These are phyloP conservation scores for Lophura nycthemera DNA, from an alignment of 2,113 vertebrate genomes.

Conservation along the genomic window DNA sequence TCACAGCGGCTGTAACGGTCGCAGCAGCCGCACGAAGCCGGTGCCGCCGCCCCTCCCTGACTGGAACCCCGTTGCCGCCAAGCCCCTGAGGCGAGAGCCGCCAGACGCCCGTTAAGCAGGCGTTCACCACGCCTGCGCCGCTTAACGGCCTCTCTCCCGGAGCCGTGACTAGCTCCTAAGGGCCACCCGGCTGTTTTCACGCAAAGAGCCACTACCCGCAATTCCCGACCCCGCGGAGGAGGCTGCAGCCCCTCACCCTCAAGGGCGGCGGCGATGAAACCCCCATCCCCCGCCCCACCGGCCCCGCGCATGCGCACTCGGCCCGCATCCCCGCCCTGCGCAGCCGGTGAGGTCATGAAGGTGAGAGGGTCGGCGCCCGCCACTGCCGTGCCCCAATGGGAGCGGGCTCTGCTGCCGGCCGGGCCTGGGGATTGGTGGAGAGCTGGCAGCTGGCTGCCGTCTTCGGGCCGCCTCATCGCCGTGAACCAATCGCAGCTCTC, in stretches of 20 bases:
- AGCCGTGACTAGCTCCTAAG: neutral
- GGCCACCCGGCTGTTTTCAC: neutral
- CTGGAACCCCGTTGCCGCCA: too few species aligned
- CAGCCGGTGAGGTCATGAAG: neutral
- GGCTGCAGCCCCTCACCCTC: accelerated
- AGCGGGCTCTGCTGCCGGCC: neutral
- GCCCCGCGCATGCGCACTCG: neutral
- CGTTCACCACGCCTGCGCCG: neutral
- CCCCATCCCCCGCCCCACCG: neutral
- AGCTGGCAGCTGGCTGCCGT: neutral
- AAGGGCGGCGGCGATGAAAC: too few species aligned
- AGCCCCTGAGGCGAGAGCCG: too few species aligned
- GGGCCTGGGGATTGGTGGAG: neutral
- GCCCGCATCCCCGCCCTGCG: neutral
- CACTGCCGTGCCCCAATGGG: neutral
- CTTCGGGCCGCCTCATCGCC: neutral
- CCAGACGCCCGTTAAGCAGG: neutral
- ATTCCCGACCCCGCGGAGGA: too few species aligned
- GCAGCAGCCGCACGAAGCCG: too few species aligned
- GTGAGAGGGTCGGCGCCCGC: neutral
- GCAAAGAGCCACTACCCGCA: neutral
- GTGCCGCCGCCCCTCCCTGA: too few species aligned
- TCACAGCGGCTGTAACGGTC: too few species aligned
- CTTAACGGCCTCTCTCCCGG: neutral
- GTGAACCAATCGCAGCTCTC: neutral